phyloP scores from a whole-genome alignment of 2,888 invertebrate genomes.

The Sericinus montela region DNA sequence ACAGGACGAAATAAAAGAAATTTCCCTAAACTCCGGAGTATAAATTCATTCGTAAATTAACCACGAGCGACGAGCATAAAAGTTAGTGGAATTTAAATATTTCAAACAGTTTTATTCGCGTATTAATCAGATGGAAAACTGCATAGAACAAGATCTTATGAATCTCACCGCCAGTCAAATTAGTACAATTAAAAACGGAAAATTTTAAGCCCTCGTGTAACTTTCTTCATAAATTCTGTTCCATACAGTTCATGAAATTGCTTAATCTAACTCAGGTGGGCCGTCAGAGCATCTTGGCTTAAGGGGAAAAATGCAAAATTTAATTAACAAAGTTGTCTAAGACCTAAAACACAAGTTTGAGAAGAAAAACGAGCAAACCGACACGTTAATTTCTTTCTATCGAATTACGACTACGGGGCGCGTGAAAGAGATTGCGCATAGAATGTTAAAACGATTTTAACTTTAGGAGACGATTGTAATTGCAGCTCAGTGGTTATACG shows the following conservation, averaged over 20 bases:
- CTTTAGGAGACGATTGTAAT: slow-evolving; percentile 3
- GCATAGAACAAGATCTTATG: slow-evolving; percentile 11
- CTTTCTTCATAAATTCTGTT: slow-evolving; percentile 35
- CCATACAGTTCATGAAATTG: slow-evolving; percentile 43
- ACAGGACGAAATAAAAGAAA: background rate
- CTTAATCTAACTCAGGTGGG: slow-evolving; percentile 50
- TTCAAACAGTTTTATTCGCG: slow-evolving; percentile 12
- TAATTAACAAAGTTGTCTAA: slow-evolving; percentile 74
- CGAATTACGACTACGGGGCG: slow-evolving; percentile 61
- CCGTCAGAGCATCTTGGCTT: slow-evolving; percentile 31
- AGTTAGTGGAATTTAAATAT: slow-evolving; percentile 15
- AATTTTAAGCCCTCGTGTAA: slow-evolving; percentile 26
- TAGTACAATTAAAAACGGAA: slow-evolving; percentile 18
- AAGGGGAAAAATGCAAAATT: slow-evolving; percentile 63
- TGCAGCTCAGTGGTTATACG: slow-evolving; percentile 6
- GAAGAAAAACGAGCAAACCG: slow-evolving; percentile 71
- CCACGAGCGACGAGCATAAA: slow-evolving; percentile 4
- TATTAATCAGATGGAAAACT: slow-evolving; percentile 16
- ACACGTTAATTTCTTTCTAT: slow-evolving; percentile 73
- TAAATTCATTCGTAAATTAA: slow-evolving; percentile 12
- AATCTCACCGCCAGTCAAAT: slow-evolving; percentile 12
- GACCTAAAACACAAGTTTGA: slow-evolving; percentile 73
- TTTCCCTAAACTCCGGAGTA: background rate
- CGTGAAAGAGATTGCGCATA: slow-evolving; percentile 53
- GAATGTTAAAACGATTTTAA: slow-evolving; percentile 40